Evolutionary conservation across 2,888 invertebrate species (phyloP).

Genomic region (Tiliacea aurago): DNA sequence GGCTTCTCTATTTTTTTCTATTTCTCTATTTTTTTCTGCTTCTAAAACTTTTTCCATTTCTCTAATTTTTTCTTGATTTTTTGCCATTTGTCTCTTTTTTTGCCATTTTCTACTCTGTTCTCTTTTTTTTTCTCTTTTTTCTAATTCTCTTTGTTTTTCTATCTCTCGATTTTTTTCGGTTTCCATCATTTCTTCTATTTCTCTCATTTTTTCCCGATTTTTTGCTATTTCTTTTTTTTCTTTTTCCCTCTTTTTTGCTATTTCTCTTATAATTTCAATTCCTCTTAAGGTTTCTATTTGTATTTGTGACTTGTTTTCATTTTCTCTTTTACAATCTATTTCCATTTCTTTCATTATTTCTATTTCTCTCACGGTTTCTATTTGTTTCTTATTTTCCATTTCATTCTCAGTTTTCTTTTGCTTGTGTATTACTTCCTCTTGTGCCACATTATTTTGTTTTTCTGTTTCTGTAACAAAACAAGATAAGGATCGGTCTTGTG

Average conservation of each 20-base stretch:
- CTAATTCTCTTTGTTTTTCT: not conserved
- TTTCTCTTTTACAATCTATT: not conserved
- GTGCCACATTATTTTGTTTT: not conserved
- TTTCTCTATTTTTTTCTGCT: slow-evolving; percentile 12
- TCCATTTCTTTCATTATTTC: not conserved
- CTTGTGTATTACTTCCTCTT: not conserved
- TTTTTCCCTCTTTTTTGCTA: slow-evolving; percentile 14
- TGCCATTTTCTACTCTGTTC: not conserved
- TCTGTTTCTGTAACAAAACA: slow-evolving; percentile 26
- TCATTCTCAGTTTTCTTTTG: not conserved
- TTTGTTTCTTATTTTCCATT: slow-evolving; percentile 2
- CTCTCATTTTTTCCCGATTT: slow-evolving; percentile 26
- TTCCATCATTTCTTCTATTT: slow-evolving; percentile 23
- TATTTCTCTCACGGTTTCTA: not conserved
- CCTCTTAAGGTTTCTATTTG: slow-evolving; percentile 22
- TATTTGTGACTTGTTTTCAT: slow-evolving; percentile 2
- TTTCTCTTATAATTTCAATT: slow-evolving; percentile 22
- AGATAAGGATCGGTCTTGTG: not conserved
- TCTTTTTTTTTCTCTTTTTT: not conserved
- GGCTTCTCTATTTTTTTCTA: not conserved
- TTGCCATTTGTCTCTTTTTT: not conserved
- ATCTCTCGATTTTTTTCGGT: not conserved
- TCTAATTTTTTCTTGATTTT: not conserved
- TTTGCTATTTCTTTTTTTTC: slow-evolving; percentile 2
- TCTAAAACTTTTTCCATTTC: slow-evolving; percentile 29